phyloP scores from a whole-genome alignment of 2,888 invertebrate genomes.

The Synanthedon andrenaeformis region DNA sequence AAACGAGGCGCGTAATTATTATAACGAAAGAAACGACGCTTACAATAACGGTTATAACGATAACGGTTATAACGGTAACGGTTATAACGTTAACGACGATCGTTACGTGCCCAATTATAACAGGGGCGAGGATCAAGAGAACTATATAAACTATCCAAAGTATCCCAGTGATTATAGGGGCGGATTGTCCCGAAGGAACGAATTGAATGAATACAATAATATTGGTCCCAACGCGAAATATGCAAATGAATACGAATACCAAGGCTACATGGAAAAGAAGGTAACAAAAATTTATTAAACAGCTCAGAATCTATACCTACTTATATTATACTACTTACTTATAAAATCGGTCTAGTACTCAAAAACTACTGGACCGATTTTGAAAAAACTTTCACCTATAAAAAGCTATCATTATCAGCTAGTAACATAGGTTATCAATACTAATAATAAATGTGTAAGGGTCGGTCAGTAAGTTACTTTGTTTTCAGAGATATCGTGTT shows the following conservation, averaged over 20 bases:
- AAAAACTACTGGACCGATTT: too few relatives aligned
- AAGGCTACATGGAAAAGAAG: conserved; percentile 43
- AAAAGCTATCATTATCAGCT: too few relatives aligned
- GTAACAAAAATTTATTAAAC: conserved; percentile 16
- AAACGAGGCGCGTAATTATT: conserved; percentile 36
- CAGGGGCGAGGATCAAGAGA: conserved; percentile 26
- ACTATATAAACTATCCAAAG: conserved; percentile 22
- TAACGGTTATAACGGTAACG: neutral
- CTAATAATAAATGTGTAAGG: too few relatives aligned
- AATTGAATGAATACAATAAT: conserved; percentile 7
- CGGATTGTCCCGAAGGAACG: too few relatives aligned
- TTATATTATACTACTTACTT: too few relatives aligned
- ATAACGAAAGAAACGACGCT: conserved; percentile 26
- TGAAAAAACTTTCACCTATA: too few relatives aligned
- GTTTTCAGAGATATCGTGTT: too few relatives aligned
- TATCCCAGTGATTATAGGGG: conserved; percentile 12
- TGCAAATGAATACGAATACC: conserved; percentile 31
- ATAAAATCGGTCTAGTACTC: too few relatives aligned
- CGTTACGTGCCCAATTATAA: conserved; percentile 11
- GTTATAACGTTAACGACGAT: neutral
- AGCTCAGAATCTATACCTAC: too few relatives aligned
- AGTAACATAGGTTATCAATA: too few relatives aligned
- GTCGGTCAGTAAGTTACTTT: too few relatives aligned
- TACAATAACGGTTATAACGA: neutral
- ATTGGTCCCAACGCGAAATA: conserved; percentile 16